These are phyloP conservation scores for Corythaixoides concolor DNA, from an alignment of 2,113 vertebrate species.

Conservation along the genomic window DNA sequence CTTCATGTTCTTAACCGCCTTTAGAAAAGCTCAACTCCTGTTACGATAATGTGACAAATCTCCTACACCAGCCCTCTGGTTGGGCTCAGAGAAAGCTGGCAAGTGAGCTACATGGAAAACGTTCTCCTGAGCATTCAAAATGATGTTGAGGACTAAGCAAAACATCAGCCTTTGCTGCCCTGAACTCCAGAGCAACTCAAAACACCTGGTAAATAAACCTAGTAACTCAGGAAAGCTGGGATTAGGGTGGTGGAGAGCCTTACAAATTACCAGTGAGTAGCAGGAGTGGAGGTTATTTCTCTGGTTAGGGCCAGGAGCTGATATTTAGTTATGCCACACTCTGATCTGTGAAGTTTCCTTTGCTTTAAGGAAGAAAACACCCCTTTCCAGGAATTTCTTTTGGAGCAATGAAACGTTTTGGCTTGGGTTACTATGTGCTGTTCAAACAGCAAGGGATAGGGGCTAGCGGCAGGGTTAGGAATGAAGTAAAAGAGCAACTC, in stretches of 20 bases:
- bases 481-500: not conserved
- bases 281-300: not conserved
- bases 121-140: not conserved
- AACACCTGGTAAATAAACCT: not conserved
- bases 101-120: not conserved
- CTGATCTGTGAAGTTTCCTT: not conserved
- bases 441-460: rapidly evolving
- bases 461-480: not conserved
- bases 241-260: not conserved
- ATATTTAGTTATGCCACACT: rapidly evolving
- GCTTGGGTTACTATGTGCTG: not conserved
- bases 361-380: not conserved
- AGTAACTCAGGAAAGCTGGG: not conserved
- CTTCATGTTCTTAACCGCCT: not conserved
- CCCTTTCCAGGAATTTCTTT: not conserved
- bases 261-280: not conserved
- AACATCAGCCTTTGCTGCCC: not conserved
- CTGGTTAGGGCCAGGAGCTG: not conserved
- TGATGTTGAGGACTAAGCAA: not conserved
- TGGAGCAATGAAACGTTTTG: not conserved
- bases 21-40: not conserved
- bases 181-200: not conserved
- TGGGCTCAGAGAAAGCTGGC: not conserved
- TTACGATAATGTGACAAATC: rapidly evolving
- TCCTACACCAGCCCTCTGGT: not conserved